Evolutionary conservation across 30 jellyfish, hydroid and myxozoan species (phyloP).

Genomic region (Pseudorhiza aurosa): DNA sequence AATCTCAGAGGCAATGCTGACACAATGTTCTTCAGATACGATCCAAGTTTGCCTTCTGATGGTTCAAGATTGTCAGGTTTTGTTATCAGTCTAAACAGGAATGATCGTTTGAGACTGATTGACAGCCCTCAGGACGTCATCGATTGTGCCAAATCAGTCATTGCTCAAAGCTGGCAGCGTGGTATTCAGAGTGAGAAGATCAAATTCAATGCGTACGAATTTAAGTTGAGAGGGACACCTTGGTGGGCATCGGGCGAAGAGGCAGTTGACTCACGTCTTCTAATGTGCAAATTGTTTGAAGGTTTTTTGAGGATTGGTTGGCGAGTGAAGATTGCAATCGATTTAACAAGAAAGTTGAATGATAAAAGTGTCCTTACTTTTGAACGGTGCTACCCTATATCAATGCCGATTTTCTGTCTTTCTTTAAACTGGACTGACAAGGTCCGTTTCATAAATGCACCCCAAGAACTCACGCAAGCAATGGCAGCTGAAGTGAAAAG

Average conservation of each 20-base stretch:
- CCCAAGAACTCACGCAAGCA: slow-evolving; percentile 48
- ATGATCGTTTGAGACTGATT: slow-evolving; percentile 76
- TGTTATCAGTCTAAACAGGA: slow-evolving; percentile 70
- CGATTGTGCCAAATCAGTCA: slow-evolving; percentile 31
- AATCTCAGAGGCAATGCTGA: slow-evolving; percentile 61
- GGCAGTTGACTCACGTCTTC: slow-evolving; percentile 62
- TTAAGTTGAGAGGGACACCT: slow-evolving; percentile 79
- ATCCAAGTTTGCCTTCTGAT: slow-evolving; percentile 33
- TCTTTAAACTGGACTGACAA: slow-evolving; percentile 78
- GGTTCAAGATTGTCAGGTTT: slow-evolving; percentile 54
- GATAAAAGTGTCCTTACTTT: slow-evolving; percentile 72
- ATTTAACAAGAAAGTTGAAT: slow-evolving; percentile 66
- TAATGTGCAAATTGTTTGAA: slow-evolving; percentile 60
- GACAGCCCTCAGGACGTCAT: slow-evolving; percentile 60
- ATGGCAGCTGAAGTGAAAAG: slow-evolving; percentile 47
- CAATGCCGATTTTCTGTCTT: slow-evolving; percentile 51
- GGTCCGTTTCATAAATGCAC: slow-evolving; percentile 75
- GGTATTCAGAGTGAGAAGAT: slow-evolving; percentile 78
- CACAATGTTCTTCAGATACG: slow-evolving; percentile 59
- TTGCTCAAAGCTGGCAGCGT: slow-evolving; percentile 60
- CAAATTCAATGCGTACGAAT: slow-evolving; percentile 71
- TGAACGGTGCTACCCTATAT: slow-evolving; percentile 65
- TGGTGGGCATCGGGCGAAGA: slow-evolving; percentile 90
- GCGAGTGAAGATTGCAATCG: slow-evolving; percentile 63
- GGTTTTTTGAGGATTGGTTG: slow-evolving; percentile 68